phyloP scores from a whole-genome alignment of 2,888 invertebrate species.

The Drosophila antonietae region DNA sequence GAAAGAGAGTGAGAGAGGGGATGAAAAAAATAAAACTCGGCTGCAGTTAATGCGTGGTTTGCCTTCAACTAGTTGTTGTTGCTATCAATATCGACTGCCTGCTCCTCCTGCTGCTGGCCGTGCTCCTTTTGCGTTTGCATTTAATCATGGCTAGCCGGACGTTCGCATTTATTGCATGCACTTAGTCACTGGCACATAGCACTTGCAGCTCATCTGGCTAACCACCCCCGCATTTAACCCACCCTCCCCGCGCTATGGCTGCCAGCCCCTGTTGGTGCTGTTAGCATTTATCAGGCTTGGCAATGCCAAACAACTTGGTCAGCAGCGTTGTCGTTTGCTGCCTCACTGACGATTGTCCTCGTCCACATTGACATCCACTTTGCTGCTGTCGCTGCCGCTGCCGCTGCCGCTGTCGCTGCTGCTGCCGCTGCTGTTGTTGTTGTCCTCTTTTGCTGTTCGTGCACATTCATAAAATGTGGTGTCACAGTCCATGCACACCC shows the following conservation, averaged over 20 bases:
- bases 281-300: slow-evolving; percentile 57
- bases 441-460: slow-evolving; percentile 40
- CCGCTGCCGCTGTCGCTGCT: slow-evolving; percentile 7
- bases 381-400: neutral
- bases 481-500: slow-evolving; percentile 37
- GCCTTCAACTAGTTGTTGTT: slow-evolving; percentile 14
- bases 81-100: slow-evolving; percentile 16
- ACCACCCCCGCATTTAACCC: neutral
- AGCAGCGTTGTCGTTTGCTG: slow-evolving; percentile 55
- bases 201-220: slow-evolving; percentile 15
- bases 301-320: slow-evolving; percentile 61
- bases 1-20: no score
- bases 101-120: neutral
- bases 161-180: slow-evolving; percentile 47
- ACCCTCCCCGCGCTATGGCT: neutral
- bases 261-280: slow-evolving; percentile 5
- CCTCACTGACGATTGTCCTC: slow-evolving; percentile 49
- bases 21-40: neutral
- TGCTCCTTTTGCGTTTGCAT: slow-evolving; percentile 27
- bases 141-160: slow-evolving; percentile 39
- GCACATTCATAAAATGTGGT: slow-evolving; percentile 64
- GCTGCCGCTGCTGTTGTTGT: slow-evolving; percentile 10
- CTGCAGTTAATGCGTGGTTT: slow-evolving; percentile 35
- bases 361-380: slow-evolving; percentile 17
- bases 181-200: slow-evolving; percentile 31